Conservation (phyloP, 2,797 vertebrate species). For the Labeo calbasu region DNA sequence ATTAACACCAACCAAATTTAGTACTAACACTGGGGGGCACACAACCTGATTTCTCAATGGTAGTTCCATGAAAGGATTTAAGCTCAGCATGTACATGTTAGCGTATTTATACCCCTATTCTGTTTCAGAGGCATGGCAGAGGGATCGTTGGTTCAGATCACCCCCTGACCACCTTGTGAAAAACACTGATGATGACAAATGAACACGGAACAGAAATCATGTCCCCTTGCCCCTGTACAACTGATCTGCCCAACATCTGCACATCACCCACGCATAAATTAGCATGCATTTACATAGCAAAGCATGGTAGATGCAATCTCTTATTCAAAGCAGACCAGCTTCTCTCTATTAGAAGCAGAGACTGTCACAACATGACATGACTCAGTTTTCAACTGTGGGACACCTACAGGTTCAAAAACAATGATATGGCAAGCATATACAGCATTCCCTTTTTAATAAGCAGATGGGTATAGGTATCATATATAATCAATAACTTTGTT, state of each 20-base stretch:
- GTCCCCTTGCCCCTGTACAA: constrained; percentile 49
- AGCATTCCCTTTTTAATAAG: background rate
- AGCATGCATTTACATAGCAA: constrained; percentile 58
- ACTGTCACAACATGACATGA: background rate
- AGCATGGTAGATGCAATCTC: constrained; percentile 39
- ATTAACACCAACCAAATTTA: background rate
- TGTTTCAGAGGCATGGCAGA: background rate
- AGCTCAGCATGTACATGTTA: background rate
- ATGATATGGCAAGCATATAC: background rate
- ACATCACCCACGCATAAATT: constrained; percentile 41
- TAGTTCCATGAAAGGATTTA: background rate
- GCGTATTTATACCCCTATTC: background rate
- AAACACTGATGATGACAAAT: constrained; percentile 54
- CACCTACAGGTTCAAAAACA: background rate
- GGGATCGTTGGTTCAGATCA: constrained; percentile 12
- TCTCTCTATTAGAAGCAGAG: constrained; percentile 33
- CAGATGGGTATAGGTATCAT: background rate
- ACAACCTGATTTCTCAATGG: background rate
- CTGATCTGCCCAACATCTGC: constrained; percentile 45
- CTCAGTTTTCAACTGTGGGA: background rate
- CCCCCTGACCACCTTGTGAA: constrained; percentile 28
- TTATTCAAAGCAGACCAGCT: constrained; percentile 44
- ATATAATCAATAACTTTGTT: too few relatives aligned
- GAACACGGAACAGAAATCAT: constrained; percentile 47
- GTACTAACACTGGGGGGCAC: background rate